Evolutionary conservation across 2,113 vertebrate species (phyloP).

Genomic region (Seriola quinqueradiata): DNA sequence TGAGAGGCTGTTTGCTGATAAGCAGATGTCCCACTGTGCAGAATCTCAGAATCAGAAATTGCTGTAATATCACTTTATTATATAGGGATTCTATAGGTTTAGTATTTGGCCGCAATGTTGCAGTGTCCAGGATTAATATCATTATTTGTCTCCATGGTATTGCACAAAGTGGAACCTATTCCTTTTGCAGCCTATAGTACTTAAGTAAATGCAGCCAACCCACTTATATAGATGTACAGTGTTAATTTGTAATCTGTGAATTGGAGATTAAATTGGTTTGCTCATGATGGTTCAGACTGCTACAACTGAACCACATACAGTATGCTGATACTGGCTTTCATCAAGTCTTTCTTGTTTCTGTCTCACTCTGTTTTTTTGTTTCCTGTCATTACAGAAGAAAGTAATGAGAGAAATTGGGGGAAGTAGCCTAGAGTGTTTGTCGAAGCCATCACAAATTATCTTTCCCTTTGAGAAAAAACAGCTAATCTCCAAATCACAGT

Average conservation of each 20-base stretch:
- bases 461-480: background rate
- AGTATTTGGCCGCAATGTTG: background rate
- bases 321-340: background rate
- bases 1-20: conserved; percentile 24
- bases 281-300: background rate
- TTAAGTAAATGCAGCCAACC: conserved; percentile 15
- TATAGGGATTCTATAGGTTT: background rate
- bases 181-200: conserved; percentile 2
- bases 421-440: background rate
- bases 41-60: background rate
- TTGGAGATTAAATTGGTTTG: background rate
- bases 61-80: background rate
- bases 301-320: background rate
- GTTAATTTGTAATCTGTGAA: conserved; percentile 28
- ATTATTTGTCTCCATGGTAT: conserved; percentile 16
- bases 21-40: conserved; percentile 18
- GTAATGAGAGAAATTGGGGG: background rate
- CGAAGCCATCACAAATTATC: conserved; percentile 3
- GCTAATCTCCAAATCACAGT: background rate
- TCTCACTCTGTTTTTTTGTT: background rate
- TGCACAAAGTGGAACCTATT: background rate
- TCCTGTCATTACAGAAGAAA: conserved; percentile 2
- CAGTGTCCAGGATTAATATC: background rate
- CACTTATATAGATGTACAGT: background rate
- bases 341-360: background rate